A percentile compares a stretch with the other conserved stretches of the same genome.
These are phyloP conservation scores for Leptopilina boulardi DNA, from an alignment of 1,140 invertebrate species.

Conservation along the genomic window DNA sequence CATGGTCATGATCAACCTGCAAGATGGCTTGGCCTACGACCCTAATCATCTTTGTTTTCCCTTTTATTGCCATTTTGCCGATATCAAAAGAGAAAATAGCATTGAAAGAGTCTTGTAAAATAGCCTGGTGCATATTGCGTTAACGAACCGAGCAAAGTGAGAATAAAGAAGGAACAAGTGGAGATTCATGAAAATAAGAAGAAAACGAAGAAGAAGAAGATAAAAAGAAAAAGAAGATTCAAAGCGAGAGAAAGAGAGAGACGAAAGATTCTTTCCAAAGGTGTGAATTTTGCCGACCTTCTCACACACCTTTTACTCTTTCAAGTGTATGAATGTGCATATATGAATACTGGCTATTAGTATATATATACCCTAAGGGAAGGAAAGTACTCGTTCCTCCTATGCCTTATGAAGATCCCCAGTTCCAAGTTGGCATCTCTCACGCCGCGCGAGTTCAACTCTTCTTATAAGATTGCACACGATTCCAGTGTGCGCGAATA, in stretches of 20 bases:
- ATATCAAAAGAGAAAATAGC: not conserved
- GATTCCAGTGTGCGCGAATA: conserved; percentile 12
- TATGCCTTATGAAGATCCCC: conserved; percentile 62
- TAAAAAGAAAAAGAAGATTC: conserved; percentile 36
- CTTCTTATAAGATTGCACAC: conserved; percentile 3
- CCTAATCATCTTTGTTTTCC: conserved; percentile 9
- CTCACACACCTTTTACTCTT: conserved; percentile 45
- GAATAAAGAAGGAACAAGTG: not conserved
- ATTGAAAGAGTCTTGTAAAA: not conserved
- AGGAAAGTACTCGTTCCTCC: conserved; percentile 56
- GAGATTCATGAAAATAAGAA: conserved; percentile 2
- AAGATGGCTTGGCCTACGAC: conserved; percentile 11
- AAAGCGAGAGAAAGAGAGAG: conserved; percentile 50
- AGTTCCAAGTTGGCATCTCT: conserved; percentile 44
- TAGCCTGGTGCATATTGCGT: conserved; percentile 55
- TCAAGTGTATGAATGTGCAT: conserved; percentile 41
- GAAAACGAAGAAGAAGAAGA: not conserved
- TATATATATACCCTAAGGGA: not conserved
- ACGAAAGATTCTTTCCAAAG: conserved; percentile 62
- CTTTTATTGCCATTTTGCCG: conserved; percentile 2
- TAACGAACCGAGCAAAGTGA: conserved; percentile 66
- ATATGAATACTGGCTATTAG: not conserved
- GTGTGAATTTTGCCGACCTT: conserved; percentile 61
- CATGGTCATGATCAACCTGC: conserved; percentile 12
- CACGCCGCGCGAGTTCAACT: conserved; percentile 34